Conservation (phyloP, 1,140 invertebrate species). For the Drosophila parabipectinata region DNA sequence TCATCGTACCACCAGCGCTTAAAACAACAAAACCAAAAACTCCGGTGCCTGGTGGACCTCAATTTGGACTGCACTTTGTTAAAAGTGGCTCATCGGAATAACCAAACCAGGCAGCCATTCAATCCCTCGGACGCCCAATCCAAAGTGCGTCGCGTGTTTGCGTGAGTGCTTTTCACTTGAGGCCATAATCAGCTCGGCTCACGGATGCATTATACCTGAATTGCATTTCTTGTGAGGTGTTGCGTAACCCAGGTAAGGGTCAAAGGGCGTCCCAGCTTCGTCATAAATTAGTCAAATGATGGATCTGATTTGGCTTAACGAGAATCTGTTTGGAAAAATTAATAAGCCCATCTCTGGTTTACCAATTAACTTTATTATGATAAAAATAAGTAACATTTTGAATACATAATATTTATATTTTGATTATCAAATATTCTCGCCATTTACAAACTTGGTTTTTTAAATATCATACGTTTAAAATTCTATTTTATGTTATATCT, state of each 20-base stretch:
- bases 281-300: constrained; percentile 12
- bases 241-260: constrained; percentile 43
- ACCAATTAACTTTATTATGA: no score
- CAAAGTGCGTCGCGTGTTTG: constrained; percentile 39
- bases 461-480: no score
- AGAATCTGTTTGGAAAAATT: no score
- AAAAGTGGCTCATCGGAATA: constrained; percentile 38
- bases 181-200: constrained; percentile 27
- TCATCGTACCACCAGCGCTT: constrained; percentile 3
- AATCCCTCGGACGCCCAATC: constrained; percentile 17
- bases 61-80: constrained; percentile 75
- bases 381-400: no score
- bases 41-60: constrained; percentile 28
- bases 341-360: no score
- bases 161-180: constrained; percentile 67
- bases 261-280: constrained; percentile 21
- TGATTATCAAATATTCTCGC: no score
- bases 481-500: no score
- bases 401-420: no score
- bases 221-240: constrained; percentile 42
- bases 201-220: constrained; percentile 40
- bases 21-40: background rate
- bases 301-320: background rate
- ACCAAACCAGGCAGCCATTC: background rate
- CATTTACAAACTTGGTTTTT: no score